These are phyloP conservation scores for Marmota flaviventris DNA, from an alignment of 2,113 vertebrate genomes.

Conservation along the genomic window DNA sequence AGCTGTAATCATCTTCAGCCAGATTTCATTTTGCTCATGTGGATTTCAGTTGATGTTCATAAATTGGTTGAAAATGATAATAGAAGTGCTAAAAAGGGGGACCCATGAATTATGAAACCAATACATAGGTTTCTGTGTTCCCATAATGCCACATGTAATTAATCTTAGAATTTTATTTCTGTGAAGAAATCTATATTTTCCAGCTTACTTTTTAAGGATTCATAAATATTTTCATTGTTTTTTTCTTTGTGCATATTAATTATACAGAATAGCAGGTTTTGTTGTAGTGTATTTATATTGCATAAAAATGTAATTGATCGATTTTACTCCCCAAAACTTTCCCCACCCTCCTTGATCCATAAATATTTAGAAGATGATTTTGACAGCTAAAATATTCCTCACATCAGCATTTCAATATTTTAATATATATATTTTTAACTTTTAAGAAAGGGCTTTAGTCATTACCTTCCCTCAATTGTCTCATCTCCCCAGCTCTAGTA, in stretches of 20 bases:
- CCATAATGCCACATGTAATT: neutral
- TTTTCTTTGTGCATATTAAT: neutral
- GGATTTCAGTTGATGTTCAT: conserved; percentile 32
- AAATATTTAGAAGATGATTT: neutral
- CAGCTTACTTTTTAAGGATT: neutral
- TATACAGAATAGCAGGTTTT: neutral
- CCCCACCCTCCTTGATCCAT: neutral
- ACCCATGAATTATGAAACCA: neutral
- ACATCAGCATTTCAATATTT: conserved; percentile 21
- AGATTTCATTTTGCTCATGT: conserved; percentile 24
- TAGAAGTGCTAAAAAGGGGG: neutral
- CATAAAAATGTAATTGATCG: neutral
- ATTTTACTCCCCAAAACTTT: neutral
- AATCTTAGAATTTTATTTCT: neutral
- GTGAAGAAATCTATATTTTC: neutral
- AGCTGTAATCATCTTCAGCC: conserved; percentile 1
- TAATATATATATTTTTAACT: neutral
- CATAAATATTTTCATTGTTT: neutral
- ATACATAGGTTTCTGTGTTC: neutral
- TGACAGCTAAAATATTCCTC: neutral
- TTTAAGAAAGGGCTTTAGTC: neutral
- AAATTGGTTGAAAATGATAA: conserved; percentile 42
- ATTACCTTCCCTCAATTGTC: accelerated
- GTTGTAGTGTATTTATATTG: neutral
- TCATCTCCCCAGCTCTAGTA: neutral